Percentiles rank a stretch among this genome's conserved stretches.
Evolutionary conservation across 2,888 invertebrate species (phyloP).

Genomic region (Polia nebulosa): DNA sequence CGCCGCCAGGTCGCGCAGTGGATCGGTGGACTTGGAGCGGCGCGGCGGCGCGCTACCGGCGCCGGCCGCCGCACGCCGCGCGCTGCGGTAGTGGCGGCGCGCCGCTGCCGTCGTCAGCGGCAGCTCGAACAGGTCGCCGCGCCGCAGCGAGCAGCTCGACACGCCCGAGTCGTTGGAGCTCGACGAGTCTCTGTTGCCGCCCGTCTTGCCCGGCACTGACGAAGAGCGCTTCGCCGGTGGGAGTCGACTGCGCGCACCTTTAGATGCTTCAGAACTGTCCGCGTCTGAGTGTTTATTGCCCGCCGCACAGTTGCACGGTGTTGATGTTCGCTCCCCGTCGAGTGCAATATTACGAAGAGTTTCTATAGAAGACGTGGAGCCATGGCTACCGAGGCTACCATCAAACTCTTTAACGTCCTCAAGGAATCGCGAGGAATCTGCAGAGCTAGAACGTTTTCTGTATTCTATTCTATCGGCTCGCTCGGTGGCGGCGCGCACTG

Average conservation of each 20-base stretch:
- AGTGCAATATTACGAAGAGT: conserved; percentile 84
- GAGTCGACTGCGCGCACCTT: conserved; percentile 65
- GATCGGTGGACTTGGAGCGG: conserved; percentile 93
- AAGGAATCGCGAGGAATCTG: conserved; percentile 93
- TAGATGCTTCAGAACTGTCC: conserved; percentile 84
- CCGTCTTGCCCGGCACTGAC: conserved; percentile 92
- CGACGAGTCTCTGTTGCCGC: conserved; percentile 94
- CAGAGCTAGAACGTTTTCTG: conserved; percentile 93
- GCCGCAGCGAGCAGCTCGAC: conserved; percentile 92
- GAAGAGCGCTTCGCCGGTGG: conserved; percentile 70
- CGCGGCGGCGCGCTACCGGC: conserved; percentile 92
- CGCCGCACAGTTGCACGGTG: conserved; percentile 80
- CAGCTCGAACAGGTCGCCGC: conserved; percentile 90
- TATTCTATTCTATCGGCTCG: conserved; percentile 71
- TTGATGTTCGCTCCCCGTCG: conserved; percentile 75
- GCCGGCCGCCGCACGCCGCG: conserved; percentile 91
- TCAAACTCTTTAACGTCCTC: conserved; percentile 91
- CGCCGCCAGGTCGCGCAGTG: conserved; percentile 90
- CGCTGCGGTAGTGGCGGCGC: conserved; percentile 90
- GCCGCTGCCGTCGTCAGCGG: conserved; percentile 90
- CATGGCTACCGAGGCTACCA: conserved; percentile 83
- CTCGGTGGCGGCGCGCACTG: conserved; percentile 54
- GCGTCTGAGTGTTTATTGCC: conserved; percentile 83
- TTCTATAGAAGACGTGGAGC: conserved; percentile 88
- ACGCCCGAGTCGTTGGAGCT: conserved; percentile 96